Conservation (phyloP, 2,113 vertebrate species). For the Archilochus colubris region DNA sequence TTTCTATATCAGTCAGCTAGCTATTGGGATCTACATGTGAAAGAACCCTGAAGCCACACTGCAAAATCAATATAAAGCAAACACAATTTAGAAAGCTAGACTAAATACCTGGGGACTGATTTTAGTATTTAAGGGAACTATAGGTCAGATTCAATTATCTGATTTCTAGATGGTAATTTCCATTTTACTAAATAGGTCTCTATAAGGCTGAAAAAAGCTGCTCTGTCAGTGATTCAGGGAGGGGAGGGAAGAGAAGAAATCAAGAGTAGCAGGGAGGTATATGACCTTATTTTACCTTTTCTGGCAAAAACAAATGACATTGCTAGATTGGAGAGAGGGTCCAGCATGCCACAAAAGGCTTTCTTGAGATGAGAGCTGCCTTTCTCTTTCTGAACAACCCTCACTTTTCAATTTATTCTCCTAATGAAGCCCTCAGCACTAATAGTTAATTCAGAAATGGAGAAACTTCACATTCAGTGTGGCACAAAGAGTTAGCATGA, state of each 20-base stretch:
- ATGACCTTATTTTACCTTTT: slow-evolving; percentile 22
- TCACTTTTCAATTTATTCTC: background rate
- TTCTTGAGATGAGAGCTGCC: background rate
- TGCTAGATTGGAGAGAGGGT: background rate
- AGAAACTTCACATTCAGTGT: background rate
- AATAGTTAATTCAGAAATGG: background rate
- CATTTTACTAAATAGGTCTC: background rate
- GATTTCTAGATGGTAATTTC: slow-evolving; percentile 1
- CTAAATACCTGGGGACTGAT: slow-evolving; percentile 14
- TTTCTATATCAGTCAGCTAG: background rate
- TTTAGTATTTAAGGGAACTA: slow-evolving; percentile 36
- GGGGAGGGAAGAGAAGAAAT: background rate
- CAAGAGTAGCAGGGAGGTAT: background rate
- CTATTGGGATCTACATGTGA: slow-evolving; percentile 29
- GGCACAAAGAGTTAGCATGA: background rate
- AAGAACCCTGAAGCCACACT: slow-evolving; percentile 19
- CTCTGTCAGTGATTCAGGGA: background rate
- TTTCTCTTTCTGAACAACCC: background rate
- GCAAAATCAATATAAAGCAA: slow-evolving; percentile 61
- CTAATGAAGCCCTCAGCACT: background rate
- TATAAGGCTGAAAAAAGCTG: background rate
- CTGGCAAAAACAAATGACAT: background rate
- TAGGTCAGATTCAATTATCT: background rate
- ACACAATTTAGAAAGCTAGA: slow-evolving; percentile 45
- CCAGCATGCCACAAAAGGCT: background rate